A percentile compares a stretch with the other conserved stretches of the same genome.
Conservation (phyloP, 2,113 vertebrate genomes). For the Scophthalmus maximus region DNA sequence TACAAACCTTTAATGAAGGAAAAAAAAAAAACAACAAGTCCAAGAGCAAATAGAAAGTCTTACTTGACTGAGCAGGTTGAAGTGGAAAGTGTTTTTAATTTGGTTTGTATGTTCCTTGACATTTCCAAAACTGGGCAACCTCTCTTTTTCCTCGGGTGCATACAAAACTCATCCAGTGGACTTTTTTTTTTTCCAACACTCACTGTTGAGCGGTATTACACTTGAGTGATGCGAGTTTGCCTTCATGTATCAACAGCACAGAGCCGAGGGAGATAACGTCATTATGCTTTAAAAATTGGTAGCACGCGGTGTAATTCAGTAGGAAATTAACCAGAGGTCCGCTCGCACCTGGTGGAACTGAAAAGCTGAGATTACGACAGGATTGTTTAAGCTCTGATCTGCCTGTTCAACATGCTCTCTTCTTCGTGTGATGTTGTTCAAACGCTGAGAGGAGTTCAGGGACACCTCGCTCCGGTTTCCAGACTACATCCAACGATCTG, state of each 20-base stretch:
- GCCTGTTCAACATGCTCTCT: slow-evolving; percentile 11
- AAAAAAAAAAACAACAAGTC: slow-evolving; percentile 33
- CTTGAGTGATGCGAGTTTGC: slow-evolving; percentile 49
- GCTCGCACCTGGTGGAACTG: slow-evolving; percentile 62
- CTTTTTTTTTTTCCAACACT: not conserved
- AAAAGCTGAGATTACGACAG: slow-evolving; percentile 50
- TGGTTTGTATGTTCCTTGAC: slow-evolving; percentile 71
- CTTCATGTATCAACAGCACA: slow-evolving; percentile 31
- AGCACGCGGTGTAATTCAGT: slow-evolving; percentile 62
- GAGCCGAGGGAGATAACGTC: slow-evolving; percentile 38
- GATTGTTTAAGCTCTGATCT: slow-evolving; percentile 61
- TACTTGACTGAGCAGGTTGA: slow-evolving; percentile 73
- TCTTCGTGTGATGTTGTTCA: slow-evolving; percentile 8
- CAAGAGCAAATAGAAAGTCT: slow-evolving; percentile 68
- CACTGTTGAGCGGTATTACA: not conserved
- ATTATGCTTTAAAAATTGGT: slow-evolving; percentile 54
- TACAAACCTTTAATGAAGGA: slow-evolving; percentile 46
- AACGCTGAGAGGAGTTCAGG: not conserved
- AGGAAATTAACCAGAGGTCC: slow-evolving; percentile 68
- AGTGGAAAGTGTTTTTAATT: slow-evolving; percentile 71
- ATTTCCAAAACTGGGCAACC: slow-evolving; percentile 65
- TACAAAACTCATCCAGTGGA: slow-evolving; percentile 34
- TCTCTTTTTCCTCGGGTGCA: slow-evolving; percentile 10
- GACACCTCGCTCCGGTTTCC: not conserved
- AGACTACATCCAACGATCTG: no score